A percentile compares a stretch with the other conserved stretches of the same genome.
Evolutionary conservation across 2,113 vertebrate species (phyloP).

Genomic region (Pseudorhombus dupliciocellatus): DNA sequence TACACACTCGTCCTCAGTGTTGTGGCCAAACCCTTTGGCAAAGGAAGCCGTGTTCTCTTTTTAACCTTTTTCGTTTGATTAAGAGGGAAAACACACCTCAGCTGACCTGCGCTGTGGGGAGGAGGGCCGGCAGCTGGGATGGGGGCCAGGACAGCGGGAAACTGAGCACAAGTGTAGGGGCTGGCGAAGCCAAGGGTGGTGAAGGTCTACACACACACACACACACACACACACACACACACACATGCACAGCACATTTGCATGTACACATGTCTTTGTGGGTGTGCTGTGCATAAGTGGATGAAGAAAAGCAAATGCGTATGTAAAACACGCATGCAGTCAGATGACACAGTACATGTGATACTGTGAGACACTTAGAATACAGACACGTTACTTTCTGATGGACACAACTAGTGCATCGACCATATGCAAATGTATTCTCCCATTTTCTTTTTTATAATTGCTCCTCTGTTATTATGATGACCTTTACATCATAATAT

Average conservation of each 20-base stretch:
- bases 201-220: slow-evolving; percentile 25
- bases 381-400: no score
- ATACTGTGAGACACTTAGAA: no score
- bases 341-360: no score
- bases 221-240: background rate
- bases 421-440: background rate
- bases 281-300: background rate
- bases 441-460: background rate
- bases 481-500: background rate
- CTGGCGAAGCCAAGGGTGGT: slow-evolving; percentile 38
- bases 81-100: slow-evolving; percentile 57
- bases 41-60: slow-evolving; percentile 59
- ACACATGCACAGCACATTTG: background rate
- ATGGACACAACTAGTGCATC: no score
- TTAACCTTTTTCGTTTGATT: slow-evolving; percentile 72
- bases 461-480: background rate
- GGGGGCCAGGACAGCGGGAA: slow-evolving; percentile 61
- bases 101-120: slow-evolving; percentile 52
- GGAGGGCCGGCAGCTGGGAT: slow-evolving; percentile 52
- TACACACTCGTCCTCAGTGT: slow-evolving; percentile 57
- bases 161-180: slow-evolving; percentile 26
- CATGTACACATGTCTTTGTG: background rate
- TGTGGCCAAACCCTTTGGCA: slow-evolving; percentile 53
- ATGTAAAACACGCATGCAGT: background rate
- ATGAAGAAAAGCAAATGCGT: background rate